phyloP scores from a whole-genome alignment of 2,113 vertebrate genomes.

The Halcyon malimbica region DNA sequence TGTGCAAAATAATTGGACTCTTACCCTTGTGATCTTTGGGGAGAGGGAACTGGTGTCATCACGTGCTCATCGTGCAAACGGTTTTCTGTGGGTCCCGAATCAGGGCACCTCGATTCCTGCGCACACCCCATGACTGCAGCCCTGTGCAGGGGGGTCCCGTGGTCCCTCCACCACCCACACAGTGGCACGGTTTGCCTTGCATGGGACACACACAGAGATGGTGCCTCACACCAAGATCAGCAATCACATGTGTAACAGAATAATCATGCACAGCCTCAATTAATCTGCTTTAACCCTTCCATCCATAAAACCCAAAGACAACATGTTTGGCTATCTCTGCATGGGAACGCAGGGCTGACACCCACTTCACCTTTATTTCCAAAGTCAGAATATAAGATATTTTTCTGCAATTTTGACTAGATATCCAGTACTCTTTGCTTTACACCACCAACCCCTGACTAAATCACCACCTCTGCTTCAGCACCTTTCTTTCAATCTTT shows the following conservation, averaged over 20 bases:
- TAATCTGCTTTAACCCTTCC: background rate
- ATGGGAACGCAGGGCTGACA: background rate
- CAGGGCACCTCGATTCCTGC: background rate
- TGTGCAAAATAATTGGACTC: conserved; percentile 30
- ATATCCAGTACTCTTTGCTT: background rate
- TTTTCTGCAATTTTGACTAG: background rate
- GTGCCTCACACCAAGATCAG: background rate
- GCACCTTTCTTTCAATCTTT: background rate
- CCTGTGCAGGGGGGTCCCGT: background rate
- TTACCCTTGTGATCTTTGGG: background rate
- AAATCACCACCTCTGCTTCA: background rate
- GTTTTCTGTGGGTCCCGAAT: background rate
- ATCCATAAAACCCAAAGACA: background rate
- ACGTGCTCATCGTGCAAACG: background rate
- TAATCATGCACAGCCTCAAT: background rate
- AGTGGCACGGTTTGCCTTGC: background rate
- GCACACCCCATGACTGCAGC: background rate
- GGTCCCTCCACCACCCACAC: background rate
- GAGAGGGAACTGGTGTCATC: background rate
- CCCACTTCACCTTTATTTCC: background rate
- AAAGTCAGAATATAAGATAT: background rate
- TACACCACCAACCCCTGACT: background rate
- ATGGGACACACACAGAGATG: background rate
- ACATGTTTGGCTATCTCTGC: background rate
- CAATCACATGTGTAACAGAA: background rate